Evolutionary conservation across 2,888 invertebrate species (phyloP).

Genomic region (Pheosia tremula): DNA sequence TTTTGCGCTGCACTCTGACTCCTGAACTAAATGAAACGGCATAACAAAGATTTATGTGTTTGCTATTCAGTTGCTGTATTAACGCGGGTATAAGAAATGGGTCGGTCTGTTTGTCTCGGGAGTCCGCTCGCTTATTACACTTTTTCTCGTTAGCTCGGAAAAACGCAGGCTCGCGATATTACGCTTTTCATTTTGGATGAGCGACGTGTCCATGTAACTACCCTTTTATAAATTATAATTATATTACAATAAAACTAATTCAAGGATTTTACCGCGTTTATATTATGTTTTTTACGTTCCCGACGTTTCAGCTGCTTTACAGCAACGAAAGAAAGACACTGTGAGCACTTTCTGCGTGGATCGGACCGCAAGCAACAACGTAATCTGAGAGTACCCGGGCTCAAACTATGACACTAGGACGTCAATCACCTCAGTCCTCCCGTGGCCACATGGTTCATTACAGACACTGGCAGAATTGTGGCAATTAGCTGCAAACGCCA

Average conservation of each 20-base stretch:
- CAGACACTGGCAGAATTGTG: no score
- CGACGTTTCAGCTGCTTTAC: no score
- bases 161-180: conserved; percentile 1
- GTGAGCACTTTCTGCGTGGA: no score
- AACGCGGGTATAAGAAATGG: conserved; percentile 42
- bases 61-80: conserved; percentile 43
- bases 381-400: no score
- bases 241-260: background rate
- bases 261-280: no score
- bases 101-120: conserved; percentile 39
- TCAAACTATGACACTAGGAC: no score
- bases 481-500: no score
- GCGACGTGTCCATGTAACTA: background rate
- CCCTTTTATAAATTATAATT: background rate
- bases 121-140: conserved; percentile 22
- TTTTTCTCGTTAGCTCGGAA: conserved; percentile 27
- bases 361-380: no score
- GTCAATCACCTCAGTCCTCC: no score
- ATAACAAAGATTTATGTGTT: conserved; percentile 52
- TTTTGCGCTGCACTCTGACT: conserved; percentile 11
- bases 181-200: background rate
- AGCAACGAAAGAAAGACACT: no score
- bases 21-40: conserved; percentile 29
- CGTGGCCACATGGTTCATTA: no score
- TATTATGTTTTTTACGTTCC: no score